A percentile compares a stretch with the other conserved stretches of the same genome.
Evolutionary conservation across 64 coral and sea anemone genomes (phyloP).

Genomic region (Pachyseris speciosa): DNA sequence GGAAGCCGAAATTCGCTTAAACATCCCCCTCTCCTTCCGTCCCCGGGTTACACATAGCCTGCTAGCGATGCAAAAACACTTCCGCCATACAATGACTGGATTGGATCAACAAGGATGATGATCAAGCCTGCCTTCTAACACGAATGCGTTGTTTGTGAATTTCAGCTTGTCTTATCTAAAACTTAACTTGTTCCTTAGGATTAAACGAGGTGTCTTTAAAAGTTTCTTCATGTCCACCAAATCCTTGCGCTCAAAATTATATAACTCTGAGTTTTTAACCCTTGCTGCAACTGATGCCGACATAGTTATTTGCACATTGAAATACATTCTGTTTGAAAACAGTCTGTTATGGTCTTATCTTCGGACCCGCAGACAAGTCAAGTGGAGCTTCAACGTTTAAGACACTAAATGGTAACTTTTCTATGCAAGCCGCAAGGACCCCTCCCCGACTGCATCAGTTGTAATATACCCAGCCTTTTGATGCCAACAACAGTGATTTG

Average conservation of each 20-base stretch:
- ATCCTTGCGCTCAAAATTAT: constrained; percentile 7
- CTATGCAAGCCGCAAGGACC: constrained; percentile 1
- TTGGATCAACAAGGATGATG: not conserved
- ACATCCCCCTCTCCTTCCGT: no score
- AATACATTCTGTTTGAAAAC: not conserved
- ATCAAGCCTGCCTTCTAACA: constrained; percentile 9
- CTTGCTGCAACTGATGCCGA: constrained; percentile 7
- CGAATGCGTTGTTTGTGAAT: not conserved
- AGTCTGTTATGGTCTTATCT: not conserved
- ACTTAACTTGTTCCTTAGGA: not conserved
- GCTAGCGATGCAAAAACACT: constrained; percentile 1
- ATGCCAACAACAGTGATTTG: constrained; percentile 5
- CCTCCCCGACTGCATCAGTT: constrained; percentile 5
- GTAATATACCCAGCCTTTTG: not conserved
- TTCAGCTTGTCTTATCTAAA: constrained; percentile 1
- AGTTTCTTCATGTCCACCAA: not conserved
- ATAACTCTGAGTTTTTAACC: constrained; percentile 15
- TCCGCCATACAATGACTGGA: constrained; percentile 7
- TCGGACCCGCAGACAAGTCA: not conserved
- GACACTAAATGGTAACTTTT: constrained; percentile 21
- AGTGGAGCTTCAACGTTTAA: constrained; percentile 10
- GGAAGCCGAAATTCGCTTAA: not conserved
- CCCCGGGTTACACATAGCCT: no score
- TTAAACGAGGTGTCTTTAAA: not conserved
- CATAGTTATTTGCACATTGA: not conserved